Evolutionary conservation across 2,797 vertebrate species (phyloP), one percentile per base, ranked within the genome.

Genomic region (Sciurus carolinensis): DNA sequence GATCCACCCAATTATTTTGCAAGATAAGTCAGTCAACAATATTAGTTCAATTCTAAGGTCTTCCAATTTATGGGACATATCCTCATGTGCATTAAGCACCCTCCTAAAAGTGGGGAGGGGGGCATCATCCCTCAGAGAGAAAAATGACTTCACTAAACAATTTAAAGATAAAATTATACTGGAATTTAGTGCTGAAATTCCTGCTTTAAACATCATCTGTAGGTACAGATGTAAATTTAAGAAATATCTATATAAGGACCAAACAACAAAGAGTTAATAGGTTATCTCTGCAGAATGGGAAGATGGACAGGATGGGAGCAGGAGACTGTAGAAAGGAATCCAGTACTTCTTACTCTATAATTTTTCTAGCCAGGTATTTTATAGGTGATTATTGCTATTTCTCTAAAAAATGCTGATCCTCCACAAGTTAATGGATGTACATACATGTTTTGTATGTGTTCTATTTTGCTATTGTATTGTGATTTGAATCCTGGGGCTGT

Each of bases 71-170:
- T 2, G 92, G 44, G 91, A 64, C 67, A 95, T 67, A 91, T 1
- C 59, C n/a, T 76, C 10, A 59, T 18, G 2, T 42, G 18, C 13
- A 47, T 30, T 59, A 72, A 77, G 8, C 12, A 82, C 44, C 47
- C 33, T 75, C 36, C 44, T 84, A 8, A 69, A 93, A 20, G 18
- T 17, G 54, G 6, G 22, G 9, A 3, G 33, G 1, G 39, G 5
- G 1, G 62, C n/a, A 12, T 39, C 20, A 20, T 69, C 69, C 75
- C 75, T 44, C 72, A 15, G 20, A 10, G 3, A 90, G 26, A 87
- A 64, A 24, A 30, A 57, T 52, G 26, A 90, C 42, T 97, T 67
- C 77, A 87, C 9, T 73, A 85, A 95, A 84, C 42, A 88, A 85
- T 22, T 85, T 85, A 75, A 85, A 28, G 8, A 76, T 30, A 88